Base-by-base conservation (phyloP, 2,888 invertebrate genomes). In the Tenthredo scrophulariae region DNA sequence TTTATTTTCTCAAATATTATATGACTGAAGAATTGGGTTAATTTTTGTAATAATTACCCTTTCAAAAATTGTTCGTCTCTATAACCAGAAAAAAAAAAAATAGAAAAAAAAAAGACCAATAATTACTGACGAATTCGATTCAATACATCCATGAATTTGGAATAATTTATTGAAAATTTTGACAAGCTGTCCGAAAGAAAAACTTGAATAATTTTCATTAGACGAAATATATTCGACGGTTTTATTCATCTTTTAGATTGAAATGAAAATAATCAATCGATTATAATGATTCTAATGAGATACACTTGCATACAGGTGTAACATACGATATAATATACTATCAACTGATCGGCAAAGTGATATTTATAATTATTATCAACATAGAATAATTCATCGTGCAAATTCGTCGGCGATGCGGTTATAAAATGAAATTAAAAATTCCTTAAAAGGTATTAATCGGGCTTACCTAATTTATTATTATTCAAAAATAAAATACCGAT, bases 391-490 rank as follows among this genome's bases (percentile, higher is more conserved):
- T 15, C 26, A 26, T 62, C 22, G 26, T 70, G 9, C 40, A 37
- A 26, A 9, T 10, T 0, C 15, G 15, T 58, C 18, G 26, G 1
- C 15, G 18, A 40, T 9, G 18, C n/a, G 15, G 18, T 37, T n/a
- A 22, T 46, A 46, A 40, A 22, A 37, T 75, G 46, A 26, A 46
- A 75, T 75, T 46, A 75, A 75, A 46, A 26, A 46, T 5, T 43
- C 75, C 75, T 75, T 75, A 75, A 22, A 46, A 29, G 46, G 75
- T 10, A 75, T 46, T 10, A 75, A 75, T 75, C 75, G 75, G 4
- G 37, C 10, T 15, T 22, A 74, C 43, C 10, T 74, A 40, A 46
- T 40, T 37, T 37, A 37, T 37, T 40, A 22, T n/a, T 33, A 33
- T 46, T 46, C 15, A 46, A 0, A 46, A 46, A 46, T 15, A 33